Evolutionary conservation across 2,113 vertebrate species (phyloP).

Genomic region (Canis aureus): DNA sequence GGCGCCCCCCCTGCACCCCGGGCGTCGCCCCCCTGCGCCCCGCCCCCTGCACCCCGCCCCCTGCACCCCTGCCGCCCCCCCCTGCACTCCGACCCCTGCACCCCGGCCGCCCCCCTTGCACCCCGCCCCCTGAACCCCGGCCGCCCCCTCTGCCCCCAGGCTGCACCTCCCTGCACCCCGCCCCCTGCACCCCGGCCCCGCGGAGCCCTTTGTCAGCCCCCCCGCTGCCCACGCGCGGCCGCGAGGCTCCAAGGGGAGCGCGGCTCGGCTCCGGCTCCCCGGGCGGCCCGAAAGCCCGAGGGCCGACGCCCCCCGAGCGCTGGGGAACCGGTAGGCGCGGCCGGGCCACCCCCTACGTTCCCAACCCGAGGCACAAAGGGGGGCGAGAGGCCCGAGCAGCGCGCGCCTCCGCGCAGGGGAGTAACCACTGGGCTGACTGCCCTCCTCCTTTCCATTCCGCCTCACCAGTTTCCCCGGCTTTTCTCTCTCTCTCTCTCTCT

Average conservation of each 20-base stretch:
- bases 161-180: no score
- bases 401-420: slow-evolving; percentile 31
- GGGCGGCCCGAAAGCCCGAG: neutral
- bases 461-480: neutral
- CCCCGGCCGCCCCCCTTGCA: no score
- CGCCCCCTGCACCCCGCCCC: no score
- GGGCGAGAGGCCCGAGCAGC: slow-evolving; percentile 42
- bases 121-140: no score
- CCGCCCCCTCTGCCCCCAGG: no score
- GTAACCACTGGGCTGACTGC: slow-evolving; percentile 63
- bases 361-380: slow-evolving; percentile 48
- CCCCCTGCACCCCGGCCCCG: slow-evolving; percentile 40
- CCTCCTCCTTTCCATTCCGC: slow-evolving; percentile 37
- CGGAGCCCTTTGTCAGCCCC: slow-evolving; percentile 76
- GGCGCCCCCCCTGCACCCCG: no score
- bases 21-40: no score
- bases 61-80: no score
- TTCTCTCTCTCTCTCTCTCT: neutral
- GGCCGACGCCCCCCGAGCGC: slow-evolving; percentile 4
- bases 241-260: neutral
- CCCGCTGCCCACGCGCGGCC: slow-evolving; percentile 44
- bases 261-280: neutral
- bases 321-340: neutral
- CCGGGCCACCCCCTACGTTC: slow-evolving; percentile 67
- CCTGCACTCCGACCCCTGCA: no score